Conservation (phyloP, 2,888 invertebrate species). For the Melanophora roralis region DNA sequence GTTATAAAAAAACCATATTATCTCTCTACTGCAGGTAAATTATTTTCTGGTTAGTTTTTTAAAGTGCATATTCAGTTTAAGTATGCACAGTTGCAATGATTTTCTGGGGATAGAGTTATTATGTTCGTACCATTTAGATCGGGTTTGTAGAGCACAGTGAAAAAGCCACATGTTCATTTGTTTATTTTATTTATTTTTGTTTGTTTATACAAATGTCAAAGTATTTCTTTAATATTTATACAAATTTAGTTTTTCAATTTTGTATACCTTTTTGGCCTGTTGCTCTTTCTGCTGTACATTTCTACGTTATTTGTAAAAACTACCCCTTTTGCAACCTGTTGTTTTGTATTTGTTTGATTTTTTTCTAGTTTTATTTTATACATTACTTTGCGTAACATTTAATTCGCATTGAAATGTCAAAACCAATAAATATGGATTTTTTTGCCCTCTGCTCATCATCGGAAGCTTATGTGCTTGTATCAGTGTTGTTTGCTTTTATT, state of each 20-base stretch:
- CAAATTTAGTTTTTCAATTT: not conserved
- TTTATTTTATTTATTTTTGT: constrained; percentile 3
- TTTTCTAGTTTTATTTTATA: not conserved
- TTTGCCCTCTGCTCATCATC: constrained; percentile 6
- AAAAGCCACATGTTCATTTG: not conserved
- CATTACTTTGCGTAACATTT: constrained; percentile 28
- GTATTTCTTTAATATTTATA: not conserved
- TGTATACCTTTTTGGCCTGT: constrained; percentile 41
- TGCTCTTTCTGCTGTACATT: constrained; percentile 55
- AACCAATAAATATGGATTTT: constrained; percentile 28
- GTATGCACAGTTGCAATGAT: too few species aligned
- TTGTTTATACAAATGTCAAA: constrained; percentile 9
- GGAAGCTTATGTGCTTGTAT: not conserved
- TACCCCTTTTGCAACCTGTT: constrained; percentile 37
- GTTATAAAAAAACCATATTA: too few species aligned
- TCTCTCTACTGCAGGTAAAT: too few species aligned
- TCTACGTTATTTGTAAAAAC: not conserved
- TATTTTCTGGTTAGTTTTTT: too few species aligned
- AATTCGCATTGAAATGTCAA: constrained; percentile 50
- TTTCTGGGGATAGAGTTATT: too few species aligned
- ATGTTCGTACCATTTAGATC: not conserved
- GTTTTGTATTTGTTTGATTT: not conserved
- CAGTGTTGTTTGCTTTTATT: constrained; percentile 62
- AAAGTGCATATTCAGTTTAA: too few species aligned
- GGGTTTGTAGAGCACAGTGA: not conserved